Evolutionary conservation across 23 tunicate species (phyloP).

Genomic region (Aplidium turbinatum): DNA sequence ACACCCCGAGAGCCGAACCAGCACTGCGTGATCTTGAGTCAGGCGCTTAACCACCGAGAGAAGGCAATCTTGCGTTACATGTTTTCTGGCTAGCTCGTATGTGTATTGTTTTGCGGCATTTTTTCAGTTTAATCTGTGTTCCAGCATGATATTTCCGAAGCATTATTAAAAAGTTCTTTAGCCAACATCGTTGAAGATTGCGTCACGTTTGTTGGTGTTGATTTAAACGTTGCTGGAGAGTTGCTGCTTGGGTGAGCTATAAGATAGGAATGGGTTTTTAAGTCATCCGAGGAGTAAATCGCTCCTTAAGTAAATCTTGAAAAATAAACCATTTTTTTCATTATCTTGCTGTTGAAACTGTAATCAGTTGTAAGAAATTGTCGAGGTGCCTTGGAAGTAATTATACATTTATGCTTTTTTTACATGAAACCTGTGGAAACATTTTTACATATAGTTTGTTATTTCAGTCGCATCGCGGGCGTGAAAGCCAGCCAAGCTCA

Average conservation of each 20-base stretch:
- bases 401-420: not conserved
- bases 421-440: too few relatives aligned
- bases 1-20: too few relatives aligned
- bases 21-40: too few relatives aligned
- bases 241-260: constrained; percentile 46
- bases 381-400: not conserved
- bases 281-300: too few relatives aligned
- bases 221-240: constrained; percentile 70
- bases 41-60: too few relatives aligned
- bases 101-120: not conserved
- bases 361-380: not conserved
- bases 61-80: too few relatives aligned
- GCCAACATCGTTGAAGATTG: constrained; percentile 84
- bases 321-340: too few relatives aligned
- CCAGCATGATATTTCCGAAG: constrained; percentile 77
- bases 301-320: too few relatives aligned
- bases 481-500: constrained; percentile 71
- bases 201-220: constrained; percentile 96
- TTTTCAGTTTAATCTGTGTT: constrained; percentile 3
- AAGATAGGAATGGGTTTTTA: too few relatives aligned
- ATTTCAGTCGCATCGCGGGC: constrained; percentile 76
- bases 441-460: too few relatives aligned
- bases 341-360: too few relatives aligned
- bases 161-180: constrained; percentile 59
- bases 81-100: too few relatives aligned